Percentiles rank a stretch among this genome's conserved stretches.
These are phyloP conservation scores for Smutsia temminckii DNA, from an alignment of 2,797 vertebrate species.

Conservation along the genomic window DNA sequence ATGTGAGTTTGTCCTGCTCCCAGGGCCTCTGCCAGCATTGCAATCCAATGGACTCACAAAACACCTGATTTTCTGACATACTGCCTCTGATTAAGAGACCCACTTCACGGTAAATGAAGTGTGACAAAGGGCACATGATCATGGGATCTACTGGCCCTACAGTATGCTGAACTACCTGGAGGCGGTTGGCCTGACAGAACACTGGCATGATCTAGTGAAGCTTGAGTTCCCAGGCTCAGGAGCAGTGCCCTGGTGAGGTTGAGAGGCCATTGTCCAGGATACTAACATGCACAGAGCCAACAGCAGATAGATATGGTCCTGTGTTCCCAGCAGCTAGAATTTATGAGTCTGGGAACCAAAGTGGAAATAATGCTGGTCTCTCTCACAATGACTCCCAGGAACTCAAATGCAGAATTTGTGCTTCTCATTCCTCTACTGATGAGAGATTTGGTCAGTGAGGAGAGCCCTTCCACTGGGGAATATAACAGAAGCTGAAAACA, in stretches of 20 bases:
- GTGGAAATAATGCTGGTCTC: not conserved
- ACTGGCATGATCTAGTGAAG: not conserved
- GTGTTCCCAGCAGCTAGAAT: not conserved
- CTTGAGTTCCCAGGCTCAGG: not conserved
- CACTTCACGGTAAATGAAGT: not conserved
- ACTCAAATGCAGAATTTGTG: not conserved
- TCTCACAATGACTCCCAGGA: not conserved
- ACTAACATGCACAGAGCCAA: not conserved
- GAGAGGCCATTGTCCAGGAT: not conserved
- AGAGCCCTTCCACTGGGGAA: not conserved
- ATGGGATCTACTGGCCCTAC: not conserved
- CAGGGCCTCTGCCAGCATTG: not conserved
- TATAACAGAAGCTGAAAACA: not conserved
- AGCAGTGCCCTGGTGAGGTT: not conserved
- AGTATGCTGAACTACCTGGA: not conserved
- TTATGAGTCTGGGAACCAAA: not conserved
- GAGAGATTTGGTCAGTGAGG: not conserved
- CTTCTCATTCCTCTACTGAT: not conserved
- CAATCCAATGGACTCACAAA: not conserved
- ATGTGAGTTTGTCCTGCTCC: not conserved
- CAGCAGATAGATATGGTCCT: not conserved
- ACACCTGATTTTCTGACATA: not conserved
- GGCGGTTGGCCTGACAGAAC: not conserved
- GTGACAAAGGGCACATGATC: not conserved
- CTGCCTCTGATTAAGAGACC: not conserved